Evolutionary conservation across 2,888 invertebrate species (phyloP).

Genomic region (Eugnorisma glareosa): DNA sequence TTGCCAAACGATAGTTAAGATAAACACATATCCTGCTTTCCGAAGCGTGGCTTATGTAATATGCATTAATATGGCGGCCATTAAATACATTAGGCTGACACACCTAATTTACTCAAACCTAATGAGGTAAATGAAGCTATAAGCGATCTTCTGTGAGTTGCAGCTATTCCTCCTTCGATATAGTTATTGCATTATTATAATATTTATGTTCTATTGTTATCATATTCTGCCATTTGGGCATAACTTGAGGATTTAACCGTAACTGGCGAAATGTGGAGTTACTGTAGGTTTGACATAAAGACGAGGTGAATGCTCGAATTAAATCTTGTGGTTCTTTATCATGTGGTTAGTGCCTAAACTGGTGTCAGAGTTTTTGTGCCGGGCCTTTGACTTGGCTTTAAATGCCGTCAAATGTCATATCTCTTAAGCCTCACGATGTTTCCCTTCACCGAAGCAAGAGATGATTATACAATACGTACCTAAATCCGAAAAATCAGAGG

Average conservation of each 20-base stretch:
- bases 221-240: not conserved
- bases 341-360: too few species aligned
- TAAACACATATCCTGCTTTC: constrained; percentile 36
- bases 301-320: not conserved
- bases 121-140: constrained; percentile 57
- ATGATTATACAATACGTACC: too few species aligned
- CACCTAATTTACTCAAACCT: constrained; percentile 53
- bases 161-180: constrained; percentile 16
- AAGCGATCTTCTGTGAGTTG: constrained; percentile 30
- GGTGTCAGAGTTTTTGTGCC: too few species aligned
- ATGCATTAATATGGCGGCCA: constrained; percentile 53
- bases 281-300: too few species aligned
- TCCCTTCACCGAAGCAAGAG: too few species aligned
- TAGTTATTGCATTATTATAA: constrained; percentile 8
- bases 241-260: not conserved
- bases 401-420: too few species aligned
- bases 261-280: not conserved
- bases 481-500: too few species aligned
- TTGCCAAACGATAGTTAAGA: constrained; percentile 30
- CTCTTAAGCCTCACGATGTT: too few species aligned
- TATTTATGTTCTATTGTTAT: not conserved
- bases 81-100: constrained; percentile 51
- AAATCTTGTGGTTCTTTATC: too few species aligned
- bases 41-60: constrained; percentile 48
- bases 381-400: too few species aligned